Percentiles rank a stretch among this genome's conserved stretches.
Conservation (phyloP, 2,113 vertebrate genomes). For the Lepisosteus osseus region DNA sequence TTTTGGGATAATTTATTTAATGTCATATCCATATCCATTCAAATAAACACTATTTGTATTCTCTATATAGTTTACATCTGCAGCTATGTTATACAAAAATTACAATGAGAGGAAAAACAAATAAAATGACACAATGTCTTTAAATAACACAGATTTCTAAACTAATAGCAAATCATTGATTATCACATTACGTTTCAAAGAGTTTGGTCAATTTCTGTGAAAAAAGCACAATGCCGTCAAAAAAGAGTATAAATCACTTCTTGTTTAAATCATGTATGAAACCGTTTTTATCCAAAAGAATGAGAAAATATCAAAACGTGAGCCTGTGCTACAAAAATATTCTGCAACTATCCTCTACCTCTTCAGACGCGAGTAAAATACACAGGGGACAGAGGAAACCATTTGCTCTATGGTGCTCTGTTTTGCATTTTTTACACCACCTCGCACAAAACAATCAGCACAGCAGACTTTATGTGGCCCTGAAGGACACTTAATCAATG, state of each 20-base stretch:
- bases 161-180: constrained; percentile 15
- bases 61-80: constrained; percentile 55
- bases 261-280: constrained; percentile 4
- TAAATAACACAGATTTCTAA: constrained; percentile 39
- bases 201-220: constrained; percentile 58
- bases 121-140: constrained; percentile 36
- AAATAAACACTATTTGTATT: constrained; percentile 29
- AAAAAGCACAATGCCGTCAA: constrained; percentile 43
- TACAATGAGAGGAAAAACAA: constrained; percentile 28
- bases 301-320: constrained; percentile 64
- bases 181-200: constrained; percentile 33
- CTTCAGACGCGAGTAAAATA: constrained; percentile 38
- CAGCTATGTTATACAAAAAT: constrained; percentile 49
- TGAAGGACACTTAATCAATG: constrained; percentile 27
- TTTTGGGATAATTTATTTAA: constrained; percentile 52
- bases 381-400: constrained; percentile 42
- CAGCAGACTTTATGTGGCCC: constrained; percentile 14
- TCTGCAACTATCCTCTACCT: constrained; percentile 41
- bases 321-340: constrained; percentile 61
- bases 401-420: constrained; percentile 37
- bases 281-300: constrained; percentile 54
- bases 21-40: constrained; percentile 41
- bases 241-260: constrained; percentile 54
- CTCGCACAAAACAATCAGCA: constrained; percentile 18
- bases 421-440: constrained; percentile 44